A percentile compares a stretch with the other conserved stretches of the same genome.
phyloP scores from a whole-genome alignment of 53 echinoderm and acorn worm species.

The Stichopus horrens region DNA sequence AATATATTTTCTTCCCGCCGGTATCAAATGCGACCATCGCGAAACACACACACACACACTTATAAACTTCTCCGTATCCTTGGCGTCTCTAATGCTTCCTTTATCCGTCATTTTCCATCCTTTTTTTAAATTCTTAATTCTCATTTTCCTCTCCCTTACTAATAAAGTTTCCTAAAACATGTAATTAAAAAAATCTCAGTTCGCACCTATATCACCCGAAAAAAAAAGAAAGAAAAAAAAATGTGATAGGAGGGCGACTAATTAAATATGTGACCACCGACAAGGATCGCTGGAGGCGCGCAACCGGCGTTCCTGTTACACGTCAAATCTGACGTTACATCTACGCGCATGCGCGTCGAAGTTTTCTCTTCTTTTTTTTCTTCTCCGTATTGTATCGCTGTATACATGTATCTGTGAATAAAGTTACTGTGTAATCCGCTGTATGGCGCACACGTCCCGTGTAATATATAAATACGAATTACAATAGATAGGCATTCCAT shows the following conservation, averaged over 20 bases:
- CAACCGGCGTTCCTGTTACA: constrained; percentile 23
- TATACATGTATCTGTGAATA: neutral
- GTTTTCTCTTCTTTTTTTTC: neutral
- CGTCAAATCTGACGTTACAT: neutral
- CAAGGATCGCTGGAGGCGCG: constrained; percentile 4
- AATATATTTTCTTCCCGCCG: constrained; percentile 1
- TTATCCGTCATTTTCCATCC: neutral
- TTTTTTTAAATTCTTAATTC: neutral
- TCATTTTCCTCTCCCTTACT: neutral
- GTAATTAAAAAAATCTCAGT: constrained; percentile 34
- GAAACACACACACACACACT: too few species aligned
- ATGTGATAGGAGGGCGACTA: neutral
- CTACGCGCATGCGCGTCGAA: neutral
- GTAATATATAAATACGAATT: neutral
- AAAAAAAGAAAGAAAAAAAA: neutral
- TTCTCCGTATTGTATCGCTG: too few species aligned
- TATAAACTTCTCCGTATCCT: neutral
- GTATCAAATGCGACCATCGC: constrained; percentile 13
- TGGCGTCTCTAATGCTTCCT: neutral
- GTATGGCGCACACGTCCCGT: too few species aligned
- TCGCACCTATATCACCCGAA: neutral
- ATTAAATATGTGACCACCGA: constrained; percentile 36
- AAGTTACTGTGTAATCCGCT: too few species aligned
- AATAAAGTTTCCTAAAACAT: constrained; percentile 18
- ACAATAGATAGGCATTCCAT: too few species aligned